Conservation (phyloP, 1,140 invertebrate species). For the Heliothis virescens region DNA sequence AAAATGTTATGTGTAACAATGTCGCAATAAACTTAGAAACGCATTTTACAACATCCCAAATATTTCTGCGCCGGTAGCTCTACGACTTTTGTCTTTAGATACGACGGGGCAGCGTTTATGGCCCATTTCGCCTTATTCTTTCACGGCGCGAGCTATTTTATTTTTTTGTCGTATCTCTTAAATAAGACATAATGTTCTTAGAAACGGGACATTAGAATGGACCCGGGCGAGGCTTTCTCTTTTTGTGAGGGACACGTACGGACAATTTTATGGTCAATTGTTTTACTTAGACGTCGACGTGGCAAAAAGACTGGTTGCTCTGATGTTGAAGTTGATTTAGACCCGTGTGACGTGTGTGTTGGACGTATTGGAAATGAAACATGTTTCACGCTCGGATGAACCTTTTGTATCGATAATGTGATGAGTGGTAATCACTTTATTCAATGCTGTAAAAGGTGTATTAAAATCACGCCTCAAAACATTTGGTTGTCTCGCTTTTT, state of each 20-base stretch:
- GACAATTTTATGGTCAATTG: conserved; percentile 82
- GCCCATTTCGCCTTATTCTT: conserved; percentile 77
- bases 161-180: conserved; percentile 78
- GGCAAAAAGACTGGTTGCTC: conserved; percentile 67
- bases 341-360: conserved; percentile 50
- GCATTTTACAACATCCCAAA: conserved; percentile 77
- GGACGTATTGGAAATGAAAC: conserved; percentile 60
- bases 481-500: conserved; percentile 43
- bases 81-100: conserved; percentile 78
- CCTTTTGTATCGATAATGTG: conserved; percentile 59
- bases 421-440: conserved; percentile 60
- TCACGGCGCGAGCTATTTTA: conserved; percentile 72
- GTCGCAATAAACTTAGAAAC: conserved; percentile 72
- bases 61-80: conserved; percentile 75
- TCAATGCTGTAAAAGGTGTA: conserved; percentile 54
- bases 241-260: conserved; percentile 79
- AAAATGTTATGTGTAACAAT: conserved; percentile 75
- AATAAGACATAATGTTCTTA: conserved; percentile 84
- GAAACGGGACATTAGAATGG: conserved; percentile 81
- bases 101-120: conserved; percentile 69
- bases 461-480: conserved; percentile 47
- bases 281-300: conserved; percentile 75
- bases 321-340: conserved; percentile 59
- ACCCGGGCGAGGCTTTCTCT: conserved; percentile 71
- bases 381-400: conserved; percentile 58